Evolutionary conservation across 30 jellyfish, hydroid and myxozoan species (phyloP), one percentile per base, ranked within the genome.

Genomic region (Sanderia malayensis): DNA sequence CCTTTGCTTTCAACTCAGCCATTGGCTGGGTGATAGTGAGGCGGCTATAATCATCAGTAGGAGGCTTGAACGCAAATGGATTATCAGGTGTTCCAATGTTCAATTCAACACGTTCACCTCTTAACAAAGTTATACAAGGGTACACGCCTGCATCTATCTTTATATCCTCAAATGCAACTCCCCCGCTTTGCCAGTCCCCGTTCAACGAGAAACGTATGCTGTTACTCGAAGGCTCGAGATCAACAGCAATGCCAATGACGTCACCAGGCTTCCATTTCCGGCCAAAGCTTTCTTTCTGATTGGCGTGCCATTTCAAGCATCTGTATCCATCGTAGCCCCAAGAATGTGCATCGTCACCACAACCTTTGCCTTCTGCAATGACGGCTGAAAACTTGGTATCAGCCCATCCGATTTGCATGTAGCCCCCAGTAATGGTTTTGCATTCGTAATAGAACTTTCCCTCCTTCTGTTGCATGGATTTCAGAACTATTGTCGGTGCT

Each of bases 351-450:
- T 80, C 92, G 21, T 80, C 92, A 2, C 92, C 92, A 22, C 71
- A 84, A 1, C 92, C 92, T 19, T 80, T 80, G 21, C 92, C 92
- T 2, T 67, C 84, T 11, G 23, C 77, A 21, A 49, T 33, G 44
- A 31, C 57, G 9, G 92, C 84, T 26, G 58, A 63, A 57, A 80
- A 80, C 0, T 80, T 44, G n/a, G 58, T 13, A 31, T 80, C 92
- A 11, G 92, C 92, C 92, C 83, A 80, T 18, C 92, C 92, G 22
- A 80, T 26, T 57, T 80, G 92, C 92, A 80, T 80, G 92, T 66
- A 80, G 37, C 92, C 92, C n/a, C 84, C 90, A 32, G 82, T 79
- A 17, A 34, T 6, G 0, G 90, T 65, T 53, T 65, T 58, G 75
- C 90, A 79, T 65, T 79, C 90, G 55, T 44, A 79, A 28, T 63